Evolutionary conservation across 1,140 invertebrate species (phyloP).

Genomic region (Rhizoglyphus robini): DNA sequence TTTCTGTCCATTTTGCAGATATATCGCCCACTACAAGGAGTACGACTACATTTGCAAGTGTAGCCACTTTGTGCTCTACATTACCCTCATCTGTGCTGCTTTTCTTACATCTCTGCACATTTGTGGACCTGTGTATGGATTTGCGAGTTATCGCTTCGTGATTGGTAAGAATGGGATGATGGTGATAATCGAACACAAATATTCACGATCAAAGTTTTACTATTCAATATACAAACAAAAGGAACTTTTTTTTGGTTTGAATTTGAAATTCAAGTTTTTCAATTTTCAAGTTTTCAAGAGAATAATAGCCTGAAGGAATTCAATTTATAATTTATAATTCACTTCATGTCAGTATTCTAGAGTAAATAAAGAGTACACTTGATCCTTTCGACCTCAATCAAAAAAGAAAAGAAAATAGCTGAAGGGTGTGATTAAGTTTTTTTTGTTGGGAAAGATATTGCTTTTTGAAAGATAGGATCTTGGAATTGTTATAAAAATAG

Average conservation of each 20-base stretch:
- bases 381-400: too few species aligned
- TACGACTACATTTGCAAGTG: slow-evolving; percentile 13
- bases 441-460: too few species aligned
- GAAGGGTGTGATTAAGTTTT: too few species aligned
- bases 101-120: slow-evolving; percentile 7
- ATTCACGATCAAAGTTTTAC: too few species aligned
- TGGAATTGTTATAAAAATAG: too few species aligned
- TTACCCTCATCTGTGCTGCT: neutral
- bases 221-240: too few species aligned
- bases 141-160: neutral
- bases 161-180: neutral
- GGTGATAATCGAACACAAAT: neutral
- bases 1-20: neutral
- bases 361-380: too few species aligned
- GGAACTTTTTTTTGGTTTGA: neutral
- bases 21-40: slow-evolving; percentile 2
- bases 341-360: too few species aligned
- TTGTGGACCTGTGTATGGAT: slow-evolving; percentile 13
- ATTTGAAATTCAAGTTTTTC: too few species aligned
- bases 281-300: neutral
- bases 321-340: too few species aligned
- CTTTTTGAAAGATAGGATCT: too few species aligned
- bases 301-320: neutral
- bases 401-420: too few species aligned
- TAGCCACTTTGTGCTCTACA: neutral